Conservation (phyloP, 2,113 vertebrate genomes). For the Vulpes vulpes region DNA sequence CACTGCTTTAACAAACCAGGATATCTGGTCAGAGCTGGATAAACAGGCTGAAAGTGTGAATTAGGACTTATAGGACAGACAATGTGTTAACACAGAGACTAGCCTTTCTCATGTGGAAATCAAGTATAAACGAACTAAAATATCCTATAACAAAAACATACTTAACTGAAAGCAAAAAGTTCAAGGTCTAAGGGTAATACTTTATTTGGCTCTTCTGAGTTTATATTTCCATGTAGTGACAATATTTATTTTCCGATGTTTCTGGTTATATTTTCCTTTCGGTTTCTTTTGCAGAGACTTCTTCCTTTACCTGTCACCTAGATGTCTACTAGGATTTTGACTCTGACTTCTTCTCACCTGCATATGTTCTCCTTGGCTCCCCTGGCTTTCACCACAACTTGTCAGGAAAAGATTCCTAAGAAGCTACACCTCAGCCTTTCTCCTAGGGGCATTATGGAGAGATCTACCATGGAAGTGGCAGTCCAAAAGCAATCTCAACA, state of each 20-base stretch:
- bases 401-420: neutral
- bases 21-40: neutral
- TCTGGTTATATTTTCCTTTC: slow-evolving; percentile 4
- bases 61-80: neutral
- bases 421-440: neutral
- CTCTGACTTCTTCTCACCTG: neutral
- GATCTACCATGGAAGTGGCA: accelerated
- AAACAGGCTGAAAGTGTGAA: neutral
- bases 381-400: neutral
- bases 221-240: neutral
- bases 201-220: slow-evolving; percentile 22
- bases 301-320: neutral
- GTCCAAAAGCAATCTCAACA: neutral
- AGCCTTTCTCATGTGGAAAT: slow-evolving; percentile 22
- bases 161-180: slow-evolving; percentile 2
- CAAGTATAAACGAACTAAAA: slow-evolving; percentile 51
- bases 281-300: neutral
- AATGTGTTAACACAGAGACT: neutral
- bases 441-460: neutral
- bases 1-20: neutral
- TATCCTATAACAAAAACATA: neutral
- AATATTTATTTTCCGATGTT: neutral
- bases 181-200: slow-evolving; percentile 43
- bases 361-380: neutral
- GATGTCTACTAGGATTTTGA: neutral